These are phyloP conservation scores for Parotocinclus haroldoi DNA, from an alignment of 2,797 vertebrate species.

Conservation along the genomic window DNA sequence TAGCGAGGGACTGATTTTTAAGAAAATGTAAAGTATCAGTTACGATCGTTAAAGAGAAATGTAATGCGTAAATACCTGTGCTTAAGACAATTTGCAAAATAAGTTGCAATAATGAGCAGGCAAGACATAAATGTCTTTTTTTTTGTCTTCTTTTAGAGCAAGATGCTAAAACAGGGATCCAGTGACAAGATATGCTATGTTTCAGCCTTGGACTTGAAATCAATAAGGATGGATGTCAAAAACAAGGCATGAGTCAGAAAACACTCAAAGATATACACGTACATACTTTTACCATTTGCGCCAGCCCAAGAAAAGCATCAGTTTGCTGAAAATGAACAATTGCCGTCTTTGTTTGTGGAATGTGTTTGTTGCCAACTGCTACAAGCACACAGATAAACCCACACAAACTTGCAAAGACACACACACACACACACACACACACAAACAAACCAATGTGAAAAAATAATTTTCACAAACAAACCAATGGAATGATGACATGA, in stretches of 20 bases:
- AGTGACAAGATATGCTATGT: no score
- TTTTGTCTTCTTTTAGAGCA: no score
- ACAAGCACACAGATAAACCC: constrained; percentile 36
- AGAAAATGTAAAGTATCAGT: no score
- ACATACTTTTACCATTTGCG: background rate
- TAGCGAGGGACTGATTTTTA: no score
- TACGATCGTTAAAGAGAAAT: no score
- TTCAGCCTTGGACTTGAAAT: no score
- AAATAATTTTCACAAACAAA: constrained; percentile 52
- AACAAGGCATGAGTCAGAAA: background rate
- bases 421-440: constrained; percentile 37
- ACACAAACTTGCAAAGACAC: constrained; percentile 33
- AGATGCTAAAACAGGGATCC: no score
- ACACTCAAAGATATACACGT: background rate
- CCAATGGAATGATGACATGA: constrained; percentile 74
- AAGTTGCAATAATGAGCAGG: no score
- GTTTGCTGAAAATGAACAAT: constrained; percentile 58
- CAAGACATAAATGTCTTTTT: no score
- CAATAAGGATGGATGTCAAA: no score
- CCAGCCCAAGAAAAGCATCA: constrained; percentile 52
- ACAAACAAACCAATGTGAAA: constrained; percentile 36
- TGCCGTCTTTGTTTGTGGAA: constrained; percentile 56
- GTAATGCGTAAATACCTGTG: no score
- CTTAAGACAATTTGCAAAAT: no score
- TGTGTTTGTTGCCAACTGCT: constrained; percentile 61